Percentiles rank a stretch among this genome's conserved stretches.
Conservation (phyloP, 2,888 invertebrate species). For the Dynastes tityus region DNA sequence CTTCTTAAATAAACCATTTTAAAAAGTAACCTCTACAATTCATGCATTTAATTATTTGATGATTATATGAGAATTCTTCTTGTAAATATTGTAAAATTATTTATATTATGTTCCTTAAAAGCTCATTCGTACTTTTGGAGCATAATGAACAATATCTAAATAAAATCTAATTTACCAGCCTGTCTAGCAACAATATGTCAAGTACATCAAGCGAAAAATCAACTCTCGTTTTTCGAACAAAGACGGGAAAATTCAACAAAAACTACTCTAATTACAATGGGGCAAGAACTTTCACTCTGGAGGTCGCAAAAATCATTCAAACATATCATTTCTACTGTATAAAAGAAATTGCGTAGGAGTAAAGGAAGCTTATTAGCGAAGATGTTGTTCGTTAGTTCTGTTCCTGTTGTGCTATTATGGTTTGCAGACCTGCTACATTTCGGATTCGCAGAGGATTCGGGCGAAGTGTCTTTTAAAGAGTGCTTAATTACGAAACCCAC, state of each 20-base stretch:
- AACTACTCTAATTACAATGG: constrained; percentile 43
- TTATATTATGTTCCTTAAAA: not conserved
- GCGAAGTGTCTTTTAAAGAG: constrained; percentile 65
- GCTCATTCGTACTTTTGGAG: no score
- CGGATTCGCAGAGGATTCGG: constrained; percentile 17
- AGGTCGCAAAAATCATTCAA: constrained; percentile 23
- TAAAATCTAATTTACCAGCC: not conserved
- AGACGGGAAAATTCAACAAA: constrained; percentile 36
- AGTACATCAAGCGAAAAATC: not conserved
- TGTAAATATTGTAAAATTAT: not conserved
- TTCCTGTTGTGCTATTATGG: constrained; percentile 24
- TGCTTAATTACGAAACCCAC: constrained; percentile 71
- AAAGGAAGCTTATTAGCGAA: constrained; percentile 26
- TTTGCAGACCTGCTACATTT: constrained; percentile 6
- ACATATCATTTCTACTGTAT: constrained; percentile 36
- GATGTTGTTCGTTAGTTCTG: constrained; percentile 32
- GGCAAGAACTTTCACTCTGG: constrained; percentile 41
- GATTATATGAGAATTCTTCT: no score
- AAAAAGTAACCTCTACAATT: no score
- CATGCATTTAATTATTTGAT: no score
- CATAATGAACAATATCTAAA: not conserved
- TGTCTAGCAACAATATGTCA: not conserved
- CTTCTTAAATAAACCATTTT: no score
- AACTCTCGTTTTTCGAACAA: constrained; percentile 42
- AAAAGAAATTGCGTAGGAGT: constrained; percentile 40